Percentiles rank a stretch among this genome's conserved stretches.
phyloP scores from a whole-genome alignment of 2,113 vertebrate genomes.

The Anhinga anhinga region DNA sequence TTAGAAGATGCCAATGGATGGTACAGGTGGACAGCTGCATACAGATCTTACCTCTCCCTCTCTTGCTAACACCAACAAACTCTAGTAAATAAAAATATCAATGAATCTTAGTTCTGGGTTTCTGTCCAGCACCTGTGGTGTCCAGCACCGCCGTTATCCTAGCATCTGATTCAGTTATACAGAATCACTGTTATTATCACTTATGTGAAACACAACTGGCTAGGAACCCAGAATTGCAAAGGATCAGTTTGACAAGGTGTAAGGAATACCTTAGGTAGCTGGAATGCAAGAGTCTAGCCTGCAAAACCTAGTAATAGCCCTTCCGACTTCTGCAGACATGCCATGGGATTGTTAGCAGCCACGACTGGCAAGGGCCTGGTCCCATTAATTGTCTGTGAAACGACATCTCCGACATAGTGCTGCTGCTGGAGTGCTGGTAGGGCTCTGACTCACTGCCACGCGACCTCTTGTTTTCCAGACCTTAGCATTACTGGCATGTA shows the following conservation, averaged over 20 bases:
- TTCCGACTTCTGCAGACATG: background rate
- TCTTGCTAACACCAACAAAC: background rate
- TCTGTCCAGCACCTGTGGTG: background rate
- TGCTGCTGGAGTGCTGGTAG: background rate
- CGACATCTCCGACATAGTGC: background rate
- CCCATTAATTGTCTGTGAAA: background rate
- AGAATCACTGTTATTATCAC: background rate
- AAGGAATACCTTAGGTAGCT: background rate
- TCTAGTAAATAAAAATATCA: background rate
- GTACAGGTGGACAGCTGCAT: background rate
- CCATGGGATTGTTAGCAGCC: background rate
- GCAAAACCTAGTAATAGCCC: background rate
- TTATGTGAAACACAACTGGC: background rate
- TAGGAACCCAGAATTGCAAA: background rate
- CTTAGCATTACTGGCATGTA: rapidly evolving
- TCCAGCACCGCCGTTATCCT: background rate
- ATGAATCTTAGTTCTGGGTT: background rate
- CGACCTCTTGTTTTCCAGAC: background rate
- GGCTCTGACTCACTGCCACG: background rate
- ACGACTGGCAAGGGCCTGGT: background rate
- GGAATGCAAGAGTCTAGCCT: background rate
- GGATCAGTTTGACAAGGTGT: background rate
- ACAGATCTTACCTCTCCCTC: background rate
- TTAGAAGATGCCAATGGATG: background rate
- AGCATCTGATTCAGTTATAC: background rate